Percentiles rank a stretch among this genome's conserved stretches.
These are phyloP conservation scores for Odontomyia ornata DNA, from an alignment of 2,888 invertebrate species.

Conservation along the genomic window DNA sequence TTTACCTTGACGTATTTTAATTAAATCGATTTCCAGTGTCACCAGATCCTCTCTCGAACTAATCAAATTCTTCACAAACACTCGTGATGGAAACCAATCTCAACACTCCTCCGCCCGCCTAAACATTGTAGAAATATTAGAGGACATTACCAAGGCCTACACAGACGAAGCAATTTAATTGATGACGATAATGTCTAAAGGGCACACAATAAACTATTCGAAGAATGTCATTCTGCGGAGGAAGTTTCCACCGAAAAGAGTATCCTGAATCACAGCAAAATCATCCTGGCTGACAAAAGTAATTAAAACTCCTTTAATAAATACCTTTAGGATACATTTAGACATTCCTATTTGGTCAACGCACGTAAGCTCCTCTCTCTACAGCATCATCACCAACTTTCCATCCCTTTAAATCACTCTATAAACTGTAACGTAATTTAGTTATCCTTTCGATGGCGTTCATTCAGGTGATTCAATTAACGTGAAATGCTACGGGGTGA, in stretches of 20 bases:
- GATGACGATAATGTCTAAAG: background rate
- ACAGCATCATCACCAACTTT: constrained; percentile 1
- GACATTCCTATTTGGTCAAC: background rate
- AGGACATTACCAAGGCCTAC: background rate
- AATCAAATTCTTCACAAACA: too few species aligned
- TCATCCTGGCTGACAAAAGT: constrained; percentile 36
- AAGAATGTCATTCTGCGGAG: background rate
- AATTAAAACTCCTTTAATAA: constrained; percentile 36
- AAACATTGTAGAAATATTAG: too few species aligned
- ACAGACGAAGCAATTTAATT: constrained; percentile 4
- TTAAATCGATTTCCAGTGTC: too few species aligned
- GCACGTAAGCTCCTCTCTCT: background rate
- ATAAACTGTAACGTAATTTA: constrained; percentile 20
- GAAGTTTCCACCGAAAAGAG: background rate
- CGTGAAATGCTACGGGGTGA: background rate
- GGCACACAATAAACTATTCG: background rate
- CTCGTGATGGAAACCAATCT: too few species aligned
- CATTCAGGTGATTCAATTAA: constrained; percentile 38
- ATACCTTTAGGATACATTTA: background rate
- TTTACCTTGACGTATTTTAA: too few species aligned
- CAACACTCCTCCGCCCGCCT: too few species aligned
- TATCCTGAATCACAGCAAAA: background rate
- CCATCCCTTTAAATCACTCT: background rate
- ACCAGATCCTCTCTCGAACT: too few species aligned
- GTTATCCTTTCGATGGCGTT: constrained; percentile 39